Evolutionary conservation across 2,888 invertebrate genomes (phyloP), one percentile per base, ranked within the genome.

Genomic region (Drosophila antonietae): DNA sequence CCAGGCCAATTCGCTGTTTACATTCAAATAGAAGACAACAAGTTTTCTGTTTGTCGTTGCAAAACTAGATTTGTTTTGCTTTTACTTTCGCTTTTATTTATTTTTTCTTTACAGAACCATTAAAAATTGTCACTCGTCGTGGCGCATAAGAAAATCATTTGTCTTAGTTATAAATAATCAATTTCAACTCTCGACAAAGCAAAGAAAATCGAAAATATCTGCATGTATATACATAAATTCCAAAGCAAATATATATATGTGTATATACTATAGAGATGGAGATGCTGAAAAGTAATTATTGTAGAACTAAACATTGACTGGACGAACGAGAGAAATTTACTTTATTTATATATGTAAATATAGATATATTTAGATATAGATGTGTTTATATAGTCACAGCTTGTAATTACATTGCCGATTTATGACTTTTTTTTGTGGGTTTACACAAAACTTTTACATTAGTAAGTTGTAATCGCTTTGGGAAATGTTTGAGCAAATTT

Each of bases 71-170:
- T 61, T 20, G 1, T 20, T 62, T 68, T 57, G n/a, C 44, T 44
- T 46, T 37, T 33, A 69, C 43, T 60, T 62, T 68, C 56, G 14
- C 33, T 43, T 44, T 35, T 20, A 3, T 60, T 47, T 33, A n/a
- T 47, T 41, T 14, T 49, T 23, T 53, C 44, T 31, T 71, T 62
- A 47, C 72, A 69, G 56, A 33, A 41, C 3, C 28, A 39, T 56
- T 31, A 43, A 74, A 71, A 66, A 47, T 51, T 75, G 76, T 67
- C 71, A 62, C 58, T 37, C 44, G 20, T 53, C 39, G 59, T 46
- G 33, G 33, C 35, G 75, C 81, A 85, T 51, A 72, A 57, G 49
- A 57, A 74, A 69, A 72, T 66, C 81, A 77, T 83, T 86, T 83
- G 81, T 83, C 83, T 77, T 28, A 23, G 68, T 49, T 33, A 14